Base-by-base conservation (phyloP, 92 coral and sea anemone genomes). In the Epizoanthus scotinus region DNA sequence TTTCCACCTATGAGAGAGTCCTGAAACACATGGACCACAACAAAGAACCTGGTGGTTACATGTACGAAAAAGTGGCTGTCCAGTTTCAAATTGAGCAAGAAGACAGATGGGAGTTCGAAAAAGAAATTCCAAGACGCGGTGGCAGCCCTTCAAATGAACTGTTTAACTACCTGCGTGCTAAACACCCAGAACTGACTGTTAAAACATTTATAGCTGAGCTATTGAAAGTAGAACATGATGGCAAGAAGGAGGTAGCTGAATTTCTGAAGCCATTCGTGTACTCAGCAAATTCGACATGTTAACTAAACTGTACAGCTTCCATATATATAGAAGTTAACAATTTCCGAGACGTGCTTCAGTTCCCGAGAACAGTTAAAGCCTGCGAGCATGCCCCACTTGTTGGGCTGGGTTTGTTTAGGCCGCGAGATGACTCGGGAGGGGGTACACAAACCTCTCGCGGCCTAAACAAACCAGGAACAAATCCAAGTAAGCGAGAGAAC, bases 11-110 rank as follows among this genome's bases (percentile, higher is more conserved):
- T 28, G 54, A 77, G 0, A 47, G 18, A 25, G 84, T 84, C n/a
- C 62, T 72, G 78, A 84, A 84, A 28, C 78, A 82, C 27, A 53
- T 84, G 34, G 87, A 84, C 87, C 79, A 36, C 19, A 9, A 52
- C 53, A 63, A 25, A 10, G 71, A 67, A 10, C n/a, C 52, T 52
- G 64, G 64, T 17, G 59, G 78, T 17, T 53, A 57, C n/a, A 24
- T 53, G 22, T 73, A 50, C 25, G 49, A 52, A 57, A 34, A 73
- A 31, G 79, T 73, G 7, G 79, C 79, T 14, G n/a, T 1, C 3
- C 47, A 73, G 79, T 73, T 73, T 52, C 63, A 20, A 38, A 3
- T 53, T 8, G 79, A 73, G 2, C 40, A 73, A 52, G 79, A 73
- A 73, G 64, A 73, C 24, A 49, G 52, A 13, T 73, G 79, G 79